These are phyloP conservation scores for Ceratosolen fusciceps DNA, from an alignment of 1,140 invertebrate genomes.

Conservation along the genomic window DNA sequence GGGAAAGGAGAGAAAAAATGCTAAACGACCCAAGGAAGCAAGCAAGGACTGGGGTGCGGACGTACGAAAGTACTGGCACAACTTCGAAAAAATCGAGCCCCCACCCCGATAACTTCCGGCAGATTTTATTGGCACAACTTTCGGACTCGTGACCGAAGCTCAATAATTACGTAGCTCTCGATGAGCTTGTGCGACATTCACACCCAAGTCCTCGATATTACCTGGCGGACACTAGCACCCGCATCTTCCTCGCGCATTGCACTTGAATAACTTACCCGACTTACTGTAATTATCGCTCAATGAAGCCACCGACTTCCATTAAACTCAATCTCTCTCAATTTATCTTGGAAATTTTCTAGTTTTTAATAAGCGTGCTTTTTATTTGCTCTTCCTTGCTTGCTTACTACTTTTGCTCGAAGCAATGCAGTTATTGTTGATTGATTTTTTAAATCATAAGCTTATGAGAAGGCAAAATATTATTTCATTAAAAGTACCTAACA, in stretches of 20 bases:
- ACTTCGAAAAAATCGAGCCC: background rate
- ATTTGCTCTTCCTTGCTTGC: too few species aligned
- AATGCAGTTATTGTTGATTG: too few species aligned
- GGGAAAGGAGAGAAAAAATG: background rate
- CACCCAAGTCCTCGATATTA: slow-evolving; percentile 51
- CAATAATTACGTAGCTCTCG: background rate
- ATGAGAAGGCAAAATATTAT: too few species aligned
- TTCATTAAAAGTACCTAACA: too few species aligned
- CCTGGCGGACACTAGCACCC: background rate
- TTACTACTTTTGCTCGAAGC: too few species aligned
- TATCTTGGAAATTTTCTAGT: too few species aligned
- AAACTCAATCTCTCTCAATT: background rate
- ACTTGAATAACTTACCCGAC: background rate
- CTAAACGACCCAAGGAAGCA: too few species aligned
- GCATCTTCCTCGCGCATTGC: background rate
- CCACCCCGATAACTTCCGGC: background rate
- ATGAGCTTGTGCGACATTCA: slow-evolving; percentile 20
- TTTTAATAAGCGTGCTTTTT: too few species aligned
- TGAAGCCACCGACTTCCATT: background rate
- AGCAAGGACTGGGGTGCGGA: background rate
- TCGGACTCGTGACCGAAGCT: slow-evolving; percentile 6
- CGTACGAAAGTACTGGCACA: background rate
- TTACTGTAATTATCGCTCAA: background rate
- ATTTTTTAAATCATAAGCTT: too few species aligned
- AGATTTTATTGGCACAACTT: background rate